Conservation (phyloP, 2,113 vertebrate species). For the Cricetomys ansorgei region DNA sequence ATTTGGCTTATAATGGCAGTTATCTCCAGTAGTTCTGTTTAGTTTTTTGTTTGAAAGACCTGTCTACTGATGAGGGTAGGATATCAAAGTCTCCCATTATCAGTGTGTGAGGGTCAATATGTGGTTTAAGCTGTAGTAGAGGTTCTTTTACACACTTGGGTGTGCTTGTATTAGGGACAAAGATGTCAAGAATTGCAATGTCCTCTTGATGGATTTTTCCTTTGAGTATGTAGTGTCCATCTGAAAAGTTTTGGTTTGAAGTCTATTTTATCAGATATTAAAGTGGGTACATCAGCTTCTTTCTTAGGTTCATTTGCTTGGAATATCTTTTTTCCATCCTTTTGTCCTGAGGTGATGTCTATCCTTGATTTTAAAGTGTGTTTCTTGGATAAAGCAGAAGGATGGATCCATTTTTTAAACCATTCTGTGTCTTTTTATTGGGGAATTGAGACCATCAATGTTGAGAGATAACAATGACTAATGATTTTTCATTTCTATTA, state of each 20-base stretch:
- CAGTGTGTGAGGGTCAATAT: not conserved
- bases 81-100: not conserved
- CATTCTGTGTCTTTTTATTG: not conserved
- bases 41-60: not conserved
- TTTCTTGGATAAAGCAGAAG: not conserved
- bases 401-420: not conserved
- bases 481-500: not conserved
- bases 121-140: not conserved
- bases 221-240: not conserved
- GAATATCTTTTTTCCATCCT: not conserved
- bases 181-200: not conserved
- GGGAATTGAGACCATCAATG: not conserved
- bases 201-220: not conserved
- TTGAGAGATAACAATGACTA: not conserved
- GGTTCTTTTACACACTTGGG: not conserved
- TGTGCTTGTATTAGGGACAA: not conserved
- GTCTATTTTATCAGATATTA: not conserved
- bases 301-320: not conserved
- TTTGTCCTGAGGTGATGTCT: not conserved
- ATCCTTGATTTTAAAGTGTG: not conserved
- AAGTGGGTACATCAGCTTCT: not conserved
- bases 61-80: not conserved
- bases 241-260: not conserved
- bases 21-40: not conserved
- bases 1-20: not conserved